Conservation (phyloP, 2,888 invertebrate species). For the Leptopterna dolabrata region DNA sequence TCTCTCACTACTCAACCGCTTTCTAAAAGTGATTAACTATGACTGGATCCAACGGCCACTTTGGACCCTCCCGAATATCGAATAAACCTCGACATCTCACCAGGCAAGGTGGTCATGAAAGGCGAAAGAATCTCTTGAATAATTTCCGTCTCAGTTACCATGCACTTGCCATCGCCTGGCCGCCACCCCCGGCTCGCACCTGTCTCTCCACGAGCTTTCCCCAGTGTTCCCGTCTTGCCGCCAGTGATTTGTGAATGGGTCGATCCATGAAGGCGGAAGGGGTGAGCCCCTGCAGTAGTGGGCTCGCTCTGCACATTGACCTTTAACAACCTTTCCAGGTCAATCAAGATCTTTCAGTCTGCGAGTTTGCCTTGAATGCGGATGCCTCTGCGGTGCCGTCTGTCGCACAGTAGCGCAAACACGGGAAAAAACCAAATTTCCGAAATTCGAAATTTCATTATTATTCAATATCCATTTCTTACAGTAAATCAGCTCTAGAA, state of each 20-base stretch:
- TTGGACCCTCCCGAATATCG: background rate
- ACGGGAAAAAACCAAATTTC: too few species aligned
- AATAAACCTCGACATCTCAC: background rate
- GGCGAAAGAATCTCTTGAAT: background rate
- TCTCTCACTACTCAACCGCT: too few species aligned
- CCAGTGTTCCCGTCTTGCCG: background rate
- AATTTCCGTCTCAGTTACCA: background rate
- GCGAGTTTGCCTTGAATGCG: conserved; percentile 9
- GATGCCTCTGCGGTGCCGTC: conserved; percentile 13
- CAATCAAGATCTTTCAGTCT: conserved; percentile 27
- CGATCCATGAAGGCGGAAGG: conserved; percentile 3
- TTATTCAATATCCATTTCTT: too few species aligned
- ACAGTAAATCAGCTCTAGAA: too few species aligned
- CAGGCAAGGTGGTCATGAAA: background rate
- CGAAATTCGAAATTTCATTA: too few species aligned
- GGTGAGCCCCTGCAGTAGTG: background rate
- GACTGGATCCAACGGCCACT: too few species aligned
- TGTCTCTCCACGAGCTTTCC: background rate
- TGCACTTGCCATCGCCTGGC: background rate
- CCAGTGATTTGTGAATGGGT: conserved; percentile 29
- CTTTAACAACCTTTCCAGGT: conserved; percentile 37
- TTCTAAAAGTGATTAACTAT: too few species aligned
- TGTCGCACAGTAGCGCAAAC: background rate
- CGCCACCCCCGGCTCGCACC: background rate
- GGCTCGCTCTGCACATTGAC: conserved; percentile 24